phyloP scores from a whole-genome alignment of 1,140 invertebrate species.

The Meteorus sp. region DNA sequence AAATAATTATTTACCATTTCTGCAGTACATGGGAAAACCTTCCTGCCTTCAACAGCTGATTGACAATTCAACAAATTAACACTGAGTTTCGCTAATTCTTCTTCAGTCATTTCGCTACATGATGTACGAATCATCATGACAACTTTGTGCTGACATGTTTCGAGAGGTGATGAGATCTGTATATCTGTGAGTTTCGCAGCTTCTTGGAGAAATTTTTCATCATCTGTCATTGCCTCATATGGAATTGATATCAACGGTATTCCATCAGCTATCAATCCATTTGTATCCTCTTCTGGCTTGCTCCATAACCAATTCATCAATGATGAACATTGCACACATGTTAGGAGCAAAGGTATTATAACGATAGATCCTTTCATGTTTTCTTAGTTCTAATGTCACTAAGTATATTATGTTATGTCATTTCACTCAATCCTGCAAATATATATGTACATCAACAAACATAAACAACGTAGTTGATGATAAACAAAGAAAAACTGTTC shows the following conservation, averaged over 20 bases:
- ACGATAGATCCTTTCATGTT: neutral
- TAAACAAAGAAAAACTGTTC: too few relatives aligned
- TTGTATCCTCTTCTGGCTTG: constrained; percentile 25
- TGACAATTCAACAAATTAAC: constrained; percentile 74
- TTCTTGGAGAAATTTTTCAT: constrained; percentile 69
- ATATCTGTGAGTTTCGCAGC: constrained; percentile 64
- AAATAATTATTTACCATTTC: too few relatives aligned
- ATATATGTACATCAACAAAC: neutral
- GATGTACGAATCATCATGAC: constrained; percentile 63
- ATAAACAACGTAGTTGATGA: constrained; percentile 1
- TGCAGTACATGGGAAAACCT: constrained; percentile 64
- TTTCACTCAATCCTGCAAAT: neutral
- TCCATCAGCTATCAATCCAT: constrained; percentile 37
- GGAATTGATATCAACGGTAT: constrained; percentile 55
- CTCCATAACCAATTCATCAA: constrained; percentile 52
- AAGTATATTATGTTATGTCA: neutral
- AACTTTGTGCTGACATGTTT: constrained; percentile 69
- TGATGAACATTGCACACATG: constrained; percentile 25
- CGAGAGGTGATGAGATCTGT: constrained; percentile 62
- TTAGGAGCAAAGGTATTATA: neutral
- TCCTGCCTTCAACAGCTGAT: constrained; percentile 64
- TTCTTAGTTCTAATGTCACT: too few relatives aligned
- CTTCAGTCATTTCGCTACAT: constrained; percentile 65
- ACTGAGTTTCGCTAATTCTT: constrained; percentile 69
- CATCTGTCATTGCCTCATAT: constrained; percentile 65